Conservation (phyloP, 64 coral and sea anemone species). For the Dendronephthya gigantea region DNA sequence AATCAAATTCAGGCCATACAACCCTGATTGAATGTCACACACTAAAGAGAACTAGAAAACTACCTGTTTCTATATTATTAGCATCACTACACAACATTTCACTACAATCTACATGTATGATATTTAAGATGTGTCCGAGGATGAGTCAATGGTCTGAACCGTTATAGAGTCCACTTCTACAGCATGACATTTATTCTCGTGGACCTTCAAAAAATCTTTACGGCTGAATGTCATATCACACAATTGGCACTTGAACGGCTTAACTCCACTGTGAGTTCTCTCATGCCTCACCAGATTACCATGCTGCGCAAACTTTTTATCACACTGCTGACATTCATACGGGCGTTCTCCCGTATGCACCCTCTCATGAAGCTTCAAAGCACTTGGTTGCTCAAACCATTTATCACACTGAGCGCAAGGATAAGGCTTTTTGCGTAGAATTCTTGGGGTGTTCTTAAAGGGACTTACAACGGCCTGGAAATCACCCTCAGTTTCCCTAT, state of each 20-base stretch:
- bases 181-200: background rate
- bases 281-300: constrained; percentile 92
- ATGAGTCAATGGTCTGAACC: too few relatives aligned
- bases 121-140: too few relatives aligned
- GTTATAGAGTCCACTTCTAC: too few relatives aligned
- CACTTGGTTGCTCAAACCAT: constrained; percentile 71
- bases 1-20: too few relatives aligned
- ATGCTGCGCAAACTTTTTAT: constrained; percentile 85
- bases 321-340: constrained; percentile 93
- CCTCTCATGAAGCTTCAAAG: constrained; percentile 66
- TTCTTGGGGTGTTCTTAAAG: too few relatives aligned
- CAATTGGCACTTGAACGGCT: constrained; percentile 81
- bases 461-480: too few relatives aligned
- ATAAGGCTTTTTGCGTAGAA: constrained; percentile 57
- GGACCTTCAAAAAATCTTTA: background rate
- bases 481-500: background rate
- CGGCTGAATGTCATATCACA: constrained; percentile 64
- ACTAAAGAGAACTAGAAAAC: too few relatives aligned
- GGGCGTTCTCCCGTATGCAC: constrained; percentile 97
- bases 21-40: too few relatives aligned
- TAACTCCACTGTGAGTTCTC: constrained; percentile 88
- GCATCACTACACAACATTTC: too few relatives aligned
- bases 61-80: too few relatives aligned
- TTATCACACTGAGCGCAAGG: constrained; percentile 78
- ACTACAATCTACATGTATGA: too few relatives aligned